These are phyloP conservation scores for Scartelaos histophorus DNA, from an alignment of 2,113 vertebrate genomes.

Conservation along the genomic window DNA sequence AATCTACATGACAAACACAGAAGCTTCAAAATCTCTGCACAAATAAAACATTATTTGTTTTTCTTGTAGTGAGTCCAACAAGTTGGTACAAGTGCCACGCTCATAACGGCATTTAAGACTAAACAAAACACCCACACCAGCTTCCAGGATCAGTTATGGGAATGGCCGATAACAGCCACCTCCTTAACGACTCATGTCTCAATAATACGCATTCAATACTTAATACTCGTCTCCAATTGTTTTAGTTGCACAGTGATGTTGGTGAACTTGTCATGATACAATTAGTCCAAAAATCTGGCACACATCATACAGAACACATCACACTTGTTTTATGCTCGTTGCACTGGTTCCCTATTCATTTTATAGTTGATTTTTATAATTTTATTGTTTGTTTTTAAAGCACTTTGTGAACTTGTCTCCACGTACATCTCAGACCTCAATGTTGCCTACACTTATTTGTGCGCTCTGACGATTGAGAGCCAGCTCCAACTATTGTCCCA, in stretches of 20 bases:
- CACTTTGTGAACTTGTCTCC: too few relatives aligned
- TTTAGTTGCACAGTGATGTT: background rate
- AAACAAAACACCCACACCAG: constrained; percentile 12
- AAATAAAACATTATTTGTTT: background rate
- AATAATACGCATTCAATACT: too few relatives aligned
- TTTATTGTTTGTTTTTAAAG: too few relatives aligned
- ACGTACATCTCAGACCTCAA: too few relatives aligned
- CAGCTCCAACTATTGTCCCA: too few relatives aligned
- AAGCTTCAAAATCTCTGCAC: background rate
- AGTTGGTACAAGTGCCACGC: background rate
- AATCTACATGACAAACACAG: background rate
- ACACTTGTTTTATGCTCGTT: too few relatives aligned
- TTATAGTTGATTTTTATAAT: too few relatives aligned
- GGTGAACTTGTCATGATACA: background rate
- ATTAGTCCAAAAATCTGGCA: too few relatives aligned
- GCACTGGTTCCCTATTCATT: too few relatives aligned
- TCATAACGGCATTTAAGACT: background rate
- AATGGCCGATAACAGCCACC: background rate
- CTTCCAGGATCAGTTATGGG: background rate
- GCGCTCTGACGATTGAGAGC: too few relatives aligned
- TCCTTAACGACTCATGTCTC: background rate
- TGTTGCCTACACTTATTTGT: too few relatives aligned
- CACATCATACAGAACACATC: too few relatives aligned
- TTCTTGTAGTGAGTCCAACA: background rate
- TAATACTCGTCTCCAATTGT: background rate